Evolutionary conservation across 2,888 invertebrate species (phyloP).

Genomic region (Gisinianus flammeolus): DNA sequence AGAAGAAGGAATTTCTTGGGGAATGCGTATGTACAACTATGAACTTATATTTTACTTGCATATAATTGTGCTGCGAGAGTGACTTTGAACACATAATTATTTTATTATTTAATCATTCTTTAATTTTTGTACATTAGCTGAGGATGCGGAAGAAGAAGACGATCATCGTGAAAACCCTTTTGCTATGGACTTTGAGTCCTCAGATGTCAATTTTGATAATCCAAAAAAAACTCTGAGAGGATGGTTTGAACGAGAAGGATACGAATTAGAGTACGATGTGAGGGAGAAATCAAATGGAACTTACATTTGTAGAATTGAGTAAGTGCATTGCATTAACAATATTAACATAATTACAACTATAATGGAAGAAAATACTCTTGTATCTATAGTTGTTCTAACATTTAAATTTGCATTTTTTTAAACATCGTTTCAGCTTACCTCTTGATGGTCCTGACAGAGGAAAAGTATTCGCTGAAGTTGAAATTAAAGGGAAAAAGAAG

Average conservation of each 20-base stretch:
- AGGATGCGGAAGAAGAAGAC: conserved; percentile 85
- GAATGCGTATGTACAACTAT: conserved; percentile 71
- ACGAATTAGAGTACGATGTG: conserved; percentile 83
- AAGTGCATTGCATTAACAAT: conserved; percentile 51
- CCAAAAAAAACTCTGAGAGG: conserved; percentile 93
- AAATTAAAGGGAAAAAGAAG: conserved; percentile 90
- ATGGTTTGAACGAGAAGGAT: conserved; percentile 93
- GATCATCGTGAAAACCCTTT: conserved; percentile 81
- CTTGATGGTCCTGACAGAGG: conserved; percentile 72
- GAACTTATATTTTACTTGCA: too few species aligned
- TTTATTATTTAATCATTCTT: background rate
- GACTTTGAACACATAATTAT: background rate
- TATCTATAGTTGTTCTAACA: background rate
- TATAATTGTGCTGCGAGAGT: too few species aligned
- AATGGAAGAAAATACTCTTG: too few species aligned
- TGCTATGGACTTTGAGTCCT: conserved; percentile 64
- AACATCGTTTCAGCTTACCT: conserved; percentile 80
- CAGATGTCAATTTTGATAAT: conserved; percentile 85
- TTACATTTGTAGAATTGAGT: conserved; percentile 78
- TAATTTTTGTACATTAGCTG: conserved; percentile 60
- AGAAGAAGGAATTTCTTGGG: conserved; percentile 82
- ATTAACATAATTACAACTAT: background rate
- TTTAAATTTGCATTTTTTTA: background rate
- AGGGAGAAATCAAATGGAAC: conserved; percentile 85
- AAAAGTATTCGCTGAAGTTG: conserved; percentile 82